Evolutionary conservation across 2,888 invertebrate species (phyloP).

Genomic region (Parthenolecanium corni): DNA sequence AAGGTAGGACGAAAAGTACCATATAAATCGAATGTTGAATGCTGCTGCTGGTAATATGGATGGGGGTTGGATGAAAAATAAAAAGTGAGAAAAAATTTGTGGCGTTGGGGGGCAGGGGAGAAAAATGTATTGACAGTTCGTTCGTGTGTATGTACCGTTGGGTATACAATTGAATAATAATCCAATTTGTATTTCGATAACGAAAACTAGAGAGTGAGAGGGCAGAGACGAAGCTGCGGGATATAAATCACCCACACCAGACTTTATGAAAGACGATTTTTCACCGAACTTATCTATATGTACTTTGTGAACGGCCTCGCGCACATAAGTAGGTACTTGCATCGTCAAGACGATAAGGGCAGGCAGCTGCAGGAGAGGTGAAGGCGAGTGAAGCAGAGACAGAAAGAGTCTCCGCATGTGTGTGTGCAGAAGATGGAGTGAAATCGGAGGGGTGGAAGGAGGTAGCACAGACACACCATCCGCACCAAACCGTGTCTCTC

Average conservation of each 20-base stretch:
- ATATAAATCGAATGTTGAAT: too few relatives aligned
- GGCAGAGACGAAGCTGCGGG: background rate
- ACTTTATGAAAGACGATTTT: conserved; percentile 25
- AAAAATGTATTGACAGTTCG: conserved; percentile 12
- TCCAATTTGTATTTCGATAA: conserved; percentile 26
- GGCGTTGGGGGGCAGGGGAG: background rate
- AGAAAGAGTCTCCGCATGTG: too few relatives aligned
- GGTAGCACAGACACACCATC: background rate
- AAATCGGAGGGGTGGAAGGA: background rate
- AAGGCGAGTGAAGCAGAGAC: too few relatives aligned
- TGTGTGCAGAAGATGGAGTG: background rate
- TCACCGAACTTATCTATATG: conserved; percentile 24
- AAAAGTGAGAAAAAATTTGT: background rate
- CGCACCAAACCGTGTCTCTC: background rate
- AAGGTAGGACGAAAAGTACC: too few relatives aligned
- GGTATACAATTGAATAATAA: conserved; percentile 26
- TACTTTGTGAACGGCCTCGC: background rate
- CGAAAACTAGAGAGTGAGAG: conserved; percentile 3
- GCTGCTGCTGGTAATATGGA: too few relatives aligned
- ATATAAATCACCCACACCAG: conserved; percentile 17
- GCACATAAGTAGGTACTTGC: too few relatives aligned
- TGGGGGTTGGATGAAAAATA: background rate
- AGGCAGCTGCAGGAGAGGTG: background rate
- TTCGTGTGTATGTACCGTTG: conserved; percentile 10
- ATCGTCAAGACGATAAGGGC: background rate